Conservation (phyloP, 2,888 invertebrate genomes). For the Punctoribates punctum region DNA sequence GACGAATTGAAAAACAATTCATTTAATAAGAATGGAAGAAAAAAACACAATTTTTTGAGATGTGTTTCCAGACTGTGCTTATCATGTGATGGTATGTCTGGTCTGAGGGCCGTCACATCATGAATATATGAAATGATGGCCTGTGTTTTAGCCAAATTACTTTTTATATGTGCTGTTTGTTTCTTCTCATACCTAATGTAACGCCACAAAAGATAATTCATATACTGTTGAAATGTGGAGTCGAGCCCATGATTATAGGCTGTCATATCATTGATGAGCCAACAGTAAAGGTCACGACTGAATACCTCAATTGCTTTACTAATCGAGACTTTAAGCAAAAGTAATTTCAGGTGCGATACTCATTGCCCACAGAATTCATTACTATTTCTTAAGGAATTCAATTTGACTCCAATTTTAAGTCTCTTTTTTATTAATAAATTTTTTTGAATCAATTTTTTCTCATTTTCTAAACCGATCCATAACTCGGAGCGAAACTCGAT, state of each 20-base stretch:
- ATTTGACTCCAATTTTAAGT: not conserved
- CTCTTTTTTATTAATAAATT: not conserved
- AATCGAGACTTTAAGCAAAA: constrained; percentile 20
- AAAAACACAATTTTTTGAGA: not conserved
- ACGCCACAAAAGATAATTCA: constrained; percentile 4
- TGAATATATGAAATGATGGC: not conserved
- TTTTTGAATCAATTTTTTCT: constrained; percentile 7
- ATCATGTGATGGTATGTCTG: not conserved
- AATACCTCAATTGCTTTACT: constrained; percentile 20
- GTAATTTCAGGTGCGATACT: constrained; percentile 31
- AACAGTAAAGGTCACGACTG: constrained; percentile 30
- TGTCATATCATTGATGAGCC: constrained; percentile 28
- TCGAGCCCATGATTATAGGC: constrained; percentile 29
- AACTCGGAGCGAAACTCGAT: not conserved
- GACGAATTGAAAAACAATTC: constrained; percentile 4
- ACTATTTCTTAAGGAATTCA: not conserved
- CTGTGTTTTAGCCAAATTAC: constrained; percentile 28
- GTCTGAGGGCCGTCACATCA: too few species aligned
- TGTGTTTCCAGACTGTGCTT: not conserved
- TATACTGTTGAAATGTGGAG: constrained; percentile 29
- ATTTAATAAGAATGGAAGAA: not conserved
- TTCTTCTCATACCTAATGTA: constrained; percentile 13
- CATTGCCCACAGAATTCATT: not conserved
- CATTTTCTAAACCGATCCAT: not conserved
- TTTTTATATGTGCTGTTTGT: constrained; percentile 28